Evolutionary conservation across 2,797 vertebrate species (phyloP), one percentile per base, ranked within the genome.

Genomic region (Phalanger gymnotis): DNA sequence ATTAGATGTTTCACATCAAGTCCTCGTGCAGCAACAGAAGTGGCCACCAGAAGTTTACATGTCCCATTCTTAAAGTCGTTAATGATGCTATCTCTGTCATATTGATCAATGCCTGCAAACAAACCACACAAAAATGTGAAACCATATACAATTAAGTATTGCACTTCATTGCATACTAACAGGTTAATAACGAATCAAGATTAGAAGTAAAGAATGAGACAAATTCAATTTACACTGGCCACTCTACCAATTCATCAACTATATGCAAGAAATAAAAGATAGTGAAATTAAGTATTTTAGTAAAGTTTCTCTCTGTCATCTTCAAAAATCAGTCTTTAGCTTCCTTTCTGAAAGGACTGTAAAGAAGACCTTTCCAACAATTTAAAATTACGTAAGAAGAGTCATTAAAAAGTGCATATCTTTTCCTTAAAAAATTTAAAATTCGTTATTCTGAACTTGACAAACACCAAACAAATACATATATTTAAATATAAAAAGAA

Each of bases 51-150:
- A 97, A 99, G 99, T 89, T 99, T 99, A 97, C 99, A 99, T 0
- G 99, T 99, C 30, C 99, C 99, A 13, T 99, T 99, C 98, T 99
- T 99, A 97, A 99, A 99, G 98, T 99, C 99, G 51, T 99, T 99
- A 98, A 99, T 99, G 98, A 99, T 99, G 98, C 99, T 99, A 98
- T 99, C 99, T 97, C 99, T 98, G 98, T 99, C 99, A 52, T 99
- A 99, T 91, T 99, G 99, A 98, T 99, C 99, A 47, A 99, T 99
- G 93, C 99, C 99, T 99, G 73, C n/a, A 97, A 96, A 96, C 66
- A 94, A 97, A 95, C 53, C 92, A 96, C 54, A 96, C 10, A 93
- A 10, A 97, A 53, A 5, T 95, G 0, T 90, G 58, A 95, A 95
- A 73, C 53, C 51, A 93, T 57, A 54, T 51, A 53, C 53, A 66